Evolutionary conservation across 2,888 invertebrate species (phyloP).

Genomic region (Dynastes tityus): DNA sequence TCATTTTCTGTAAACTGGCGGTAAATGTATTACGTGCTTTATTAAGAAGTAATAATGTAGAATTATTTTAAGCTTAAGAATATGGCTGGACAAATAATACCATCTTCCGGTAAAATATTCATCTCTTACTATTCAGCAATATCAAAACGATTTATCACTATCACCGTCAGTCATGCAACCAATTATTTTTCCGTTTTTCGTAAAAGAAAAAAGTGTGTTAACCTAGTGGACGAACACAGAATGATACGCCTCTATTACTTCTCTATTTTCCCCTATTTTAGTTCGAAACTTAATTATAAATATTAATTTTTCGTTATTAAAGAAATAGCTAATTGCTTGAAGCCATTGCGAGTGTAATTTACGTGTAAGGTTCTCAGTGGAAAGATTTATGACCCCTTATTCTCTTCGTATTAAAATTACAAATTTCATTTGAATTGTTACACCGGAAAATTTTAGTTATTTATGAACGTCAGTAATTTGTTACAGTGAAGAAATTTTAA

Average conservation of each 20-base stretch:
- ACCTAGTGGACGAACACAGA: background rate
- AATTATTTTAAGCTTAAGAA: background rate
- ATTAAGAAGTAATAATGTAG: no score
- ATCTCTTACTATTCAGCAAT: no score
- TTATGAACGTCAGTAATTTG: constrained; percentile 32
- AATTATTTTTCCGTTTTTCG: background rate
- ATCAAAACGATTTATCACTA: no score
- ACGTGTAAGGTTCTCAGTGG: constrained; percentile 14
- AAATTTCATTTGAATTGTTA: constrained; percentile 37
- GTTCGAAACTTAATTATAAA: constrained; percentile 30
- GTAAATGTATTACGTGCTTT: no score
- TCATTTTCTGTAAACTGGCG: no score
- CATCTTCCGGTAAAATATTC: no score
- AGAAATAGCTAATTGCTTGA: constrained; percentile 36
- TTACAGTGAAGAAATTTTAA: background rate
- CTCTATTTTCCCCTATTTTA: background rate
- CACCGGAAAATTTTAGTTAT: constrained; percentile 34
- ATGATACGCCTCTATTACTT: background rate
- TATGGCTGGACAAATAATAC: no score
- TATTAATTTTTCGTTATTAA: constrained; percentile 44
- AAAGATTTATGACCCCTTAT: constrained; percentile 38
- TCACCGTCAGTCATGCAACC: no score
- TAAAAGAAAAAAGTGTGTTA: background rate
- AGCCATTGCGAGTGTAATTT: constrained; percentile 38
- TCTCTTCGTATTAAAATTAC: constrained; percentile 39